Evolutionary conservation across 2,113 vertebrate genomes (phyloP).

Genomic region (Isurus oxyrinchus): DNA sequence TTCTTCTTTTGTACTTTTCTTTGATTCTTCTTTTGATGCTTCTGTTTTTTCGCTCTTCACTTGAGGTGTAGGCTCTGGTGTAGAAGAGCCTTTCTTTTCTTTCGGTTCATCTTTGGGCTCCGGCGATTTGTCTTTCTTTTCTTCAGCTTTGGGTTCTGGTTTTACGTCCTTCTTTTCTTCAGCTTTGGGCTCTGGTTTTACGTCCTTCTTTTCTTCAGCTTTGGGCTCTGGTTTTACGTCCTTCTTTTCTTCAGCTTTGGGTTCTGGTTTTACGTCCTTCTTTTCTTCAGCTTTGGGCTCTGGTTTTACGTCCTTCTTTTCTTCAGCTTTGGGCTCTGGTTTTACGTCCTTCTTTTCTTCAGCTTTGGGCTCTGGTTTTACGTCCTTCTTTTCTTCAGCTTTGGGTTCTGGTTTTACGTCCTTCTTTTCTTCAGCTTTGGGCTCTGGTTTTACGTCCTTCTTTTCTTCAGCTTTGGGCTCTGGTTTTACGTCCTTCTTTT

Average conservation of each 20-base stretch:
- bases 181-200: constrained; percentile 46
- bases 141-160: constrained; percentile 43
- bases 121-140: constrained; percentile 39
- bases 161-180: constrained; percentile 43
- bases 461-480: constrained; percentile 47
- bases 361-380: background rate
- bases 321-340: constrained; percentile 40
- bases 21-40: constrained; percentile 45
- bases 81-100: constrained; percentile 39
- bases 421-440: constrained; percentile 38
- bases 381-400: background rate
- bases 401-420: background rate
- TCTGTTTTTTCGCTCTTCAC: constrained; percentile 40
- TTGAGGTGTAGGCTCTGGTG: constrained; percentile 42
- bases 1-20: constrained; percentile 44
- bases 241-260: constrained; percentile 35
- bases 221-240: constrained; percentile 47
- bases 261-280: background rate
- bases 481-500: constrained; percentile 48
- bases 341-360: background rate
- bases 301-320: background rate
- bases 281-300: constrained; percentile 44
- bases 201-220: constrained; percentile 17
- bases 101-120: constrained; percentile 46
- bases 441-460: constrained; percentile 49